Percentiles rank a stretch among this genome's conserved stretches.
Conservation (phyloP, 2,888 invertebrate genomes). For the Drosophila rellima region DNA sequence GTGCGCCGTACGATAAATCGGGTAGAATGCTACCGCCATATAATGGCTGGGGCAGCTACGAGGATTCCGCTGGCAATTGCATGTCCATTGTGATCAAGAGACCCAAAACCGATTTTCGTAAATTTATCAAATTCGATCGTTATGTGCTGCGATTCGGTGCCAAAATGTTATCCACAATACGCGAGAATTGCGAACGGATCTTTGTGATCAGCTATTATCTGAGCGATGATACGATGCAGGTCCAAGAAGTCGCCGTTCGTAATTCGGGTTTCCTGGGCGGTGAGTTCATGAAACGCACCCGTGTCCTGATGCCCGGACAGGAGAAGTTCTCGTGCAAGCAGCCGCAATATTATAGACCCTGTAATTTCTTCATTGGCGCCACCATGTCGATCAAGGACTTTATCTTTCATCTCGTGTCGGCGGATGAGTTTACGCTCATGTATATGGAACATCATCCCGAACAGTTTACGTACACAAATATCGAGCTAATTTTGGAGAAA, state of each 20-base stretch:
- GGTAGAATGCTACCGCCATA: conserved; percentile 90
- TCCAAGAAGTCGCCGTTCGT: conserved; percentile 91
- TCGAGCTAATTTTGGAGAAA: conserved; percentile 91
- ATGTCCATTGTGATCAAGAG: conserved; percentile 92
- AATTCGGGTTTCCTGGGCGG: conserved; percentile 90
- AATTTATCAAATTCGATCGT: conserved; percentile 93
- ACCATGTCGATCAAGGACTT: conserved; percentile 92
- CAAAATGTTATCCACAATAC: conserved; percentile 90
- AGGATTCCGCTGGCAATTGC: conserved; percentile 96
- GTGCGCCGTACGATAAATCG: conserved; percentile 54
- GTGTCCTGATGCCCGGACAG: conserved; percentile 91
- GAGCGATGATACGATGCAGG: conserved; percentile 93
- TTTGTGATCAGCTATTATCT: conserved; percentile 94
- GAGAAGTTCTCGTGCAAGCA: conserved; percentile 90
- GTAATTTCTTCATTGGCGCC: conserved; percentile 94
- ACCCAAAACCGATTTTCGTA: conserved; percentile 91
- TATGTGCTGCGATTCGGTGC: conserved; percentile 92
- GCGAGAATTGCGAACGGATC: conserved; percentile 88
- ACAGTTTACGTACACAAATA: conserved; percentile 91
- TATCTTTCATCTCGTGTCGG: conserved; percentile 91
- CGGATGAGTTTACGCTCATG: conserved; percentile 94
- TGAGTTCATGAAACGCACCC: conserved; percentile 89
- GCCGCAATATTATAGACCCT: conserved; percentile 91
- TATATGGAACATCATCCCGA: conserved; percentile 93
- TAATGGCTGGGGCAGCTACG: conserved; percentile 95